These are phyloP conservation scores for Conger conger DNA, from an alignment of 2,113 vertebrate species.

Conservation along the genomic window DNA sequence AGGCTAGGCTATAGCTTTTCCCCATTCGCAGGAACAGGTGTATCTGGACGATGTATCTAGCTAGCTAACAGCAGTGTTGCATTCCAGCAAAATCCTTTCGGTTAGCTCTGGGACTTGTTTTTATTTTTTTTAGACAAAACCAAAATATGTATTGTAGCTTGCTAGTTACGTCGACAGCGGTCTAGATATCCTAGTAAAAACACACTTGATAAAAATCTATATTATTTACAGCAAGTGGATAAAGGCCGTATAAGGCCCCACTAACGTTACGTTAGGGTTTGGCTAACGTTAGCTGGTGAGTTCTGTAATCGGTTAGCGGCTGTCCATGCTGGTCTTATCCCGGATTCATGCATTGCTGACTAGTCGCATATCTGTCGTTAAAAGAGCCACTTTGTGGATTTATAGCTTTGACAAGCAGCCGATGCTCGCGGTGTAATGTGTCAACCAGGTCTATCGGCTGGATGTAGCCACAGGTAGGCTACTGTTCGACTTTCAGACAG, in stretches of 20 bases:
- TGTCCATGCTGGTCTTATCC: too few species aligned
- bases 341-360: too few species aligned
- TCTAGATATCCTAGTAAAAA: neutral
- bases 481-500: too few species aligned
- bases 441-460: neutral
- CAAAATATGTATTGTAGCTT: neutral
- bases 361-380: too few species aligned
- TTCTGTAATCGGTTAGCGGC: too few species aligned
- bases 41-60: neutral
- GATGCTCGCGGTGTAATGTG: neutral
- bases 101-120: neutral
- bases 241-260: neutral
- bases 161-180: neutral
- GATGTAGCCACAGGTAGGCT: neutral
- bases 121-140: neutral
- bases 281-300: neutral
- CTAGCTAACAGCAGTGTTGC: neutral
- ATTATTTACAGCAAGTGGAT: neutral
- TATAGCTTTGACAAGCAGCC: neutral
- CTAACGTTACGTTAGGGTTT: neutral
- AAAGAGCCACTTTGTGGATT: too few species aligned
- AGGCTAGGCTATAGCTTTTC: neutral
- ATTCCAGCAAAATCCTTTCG: neutral
- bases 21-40: conserved; percentile 15
- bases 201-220: neutral